Evolutionary conservation across 2,888 invertebrate species (phyloP), one percentile per base, ranked within the genome.

Genomic region (Punctoribates punctum): DNA sequence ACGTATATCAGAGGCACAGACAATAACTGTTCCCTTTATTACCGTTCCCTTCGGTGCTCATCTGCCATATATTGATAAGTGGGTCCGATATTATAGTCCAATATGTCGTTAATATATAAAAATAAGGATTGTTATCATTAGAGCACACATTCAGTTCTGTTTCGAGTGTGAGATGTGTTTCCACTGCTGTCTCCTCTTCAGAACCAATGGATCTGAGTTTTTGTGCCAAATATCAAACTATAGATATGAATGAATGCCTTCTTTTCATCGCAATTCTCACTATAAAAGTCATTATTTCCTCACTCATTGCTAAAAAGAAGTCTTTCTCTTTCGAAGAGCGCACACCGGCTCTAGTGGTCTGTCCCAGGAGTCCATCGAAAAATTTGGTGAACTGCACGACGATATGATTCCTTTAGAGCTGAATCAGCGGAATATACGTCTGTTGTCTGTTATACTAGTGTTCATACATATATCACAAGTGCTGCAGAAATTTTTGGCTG

Each of bases 101-200:
- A 65, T 65, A 65, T 65, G 29, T 65, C 13, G 8, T 34, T 13
- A 34, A 27, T 60, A 27, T 60, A 60, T 25, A 60, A 23, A 70
- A 42, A 70, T 42, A 70, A 42, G 70, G 70, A 70, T 70, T 70
- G 70, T 42, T 70, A 70, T 70, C 70, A 70, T 42, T 46, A 42
- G 6, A 38, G 23, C 42, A 70, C 70, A 70, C 42, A 70, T 70
- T 42, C 70, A 70, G 42, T 70, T 42, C 9, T 20, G 42, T 46
- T 42, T 23, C 20, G 11, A 5, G 6, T 48, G 15, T 48, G 46
- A 17, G 46, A 48, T 57, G 57, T 25, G 23, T 25, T 9, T 11
- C n/a, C 34, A 34, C 4, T 34, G 8, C 34, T 34, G 34, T 34
- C 34, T 34, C 4, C 34, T 3, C 4, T 8, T 34, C 34, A 3